Conservation (phyloP, 2,113 vertebrate genomes). For the Verasper variegatus region DNA sequence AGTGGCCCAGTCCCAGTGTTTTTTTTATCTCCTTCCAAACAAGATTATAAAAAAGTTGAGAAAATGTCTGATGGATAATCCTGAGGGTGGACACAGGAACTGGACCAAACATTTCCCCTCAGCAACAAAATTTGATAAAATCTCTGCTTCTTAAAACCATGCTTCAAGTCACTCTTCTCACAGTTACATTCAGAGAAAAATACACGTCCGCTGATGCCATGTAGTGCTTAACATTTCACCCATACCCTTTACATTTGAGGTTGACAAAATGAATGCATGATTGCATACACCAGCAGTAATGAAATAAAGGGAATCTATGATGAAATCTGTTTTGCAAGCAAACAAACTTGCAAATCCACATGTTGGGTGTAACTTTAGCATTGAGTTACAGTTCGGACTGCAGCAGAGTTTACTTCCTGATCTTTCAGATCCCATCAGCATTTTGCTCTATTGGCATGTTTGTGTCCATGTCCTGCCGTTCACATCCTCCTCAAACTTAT, state of each 20-base stretch:
- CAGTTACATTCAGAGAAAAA: conserved; percentile 48
- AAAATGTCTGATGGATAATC: neutral
- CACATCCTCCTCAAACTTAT: neutral
- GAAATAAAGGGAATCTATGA: neutral
- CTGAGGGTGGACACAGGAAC: conserved; percentile 5
- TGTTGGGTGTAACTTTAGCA: conserved; percentile 28
- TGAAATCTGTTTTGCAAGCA: neutral
- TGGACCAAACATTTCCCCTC: conserved; percentile 29
- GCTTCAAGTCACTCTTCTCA: conserved; percentile 29
- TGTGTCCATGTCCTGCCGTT: neutral
- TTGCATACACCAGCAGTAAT: neutral
- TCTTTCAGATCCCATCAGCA: neutral
- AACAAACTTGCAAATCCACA: neutral
- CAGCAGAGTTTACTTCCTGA: neutral
- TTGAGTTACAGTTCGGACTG: conserved; percentile 6
- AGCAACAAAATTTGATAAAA: conserved; percentile 16
- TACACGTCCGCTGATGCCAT: neutral
- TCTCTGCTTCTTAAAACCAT: conserved; percentile 47
- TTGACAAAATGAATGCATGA: conserved; percentile 9
- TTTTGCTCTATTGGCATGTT: conserved; percentile 2
- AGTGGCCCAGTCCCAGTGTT: conserved; percentile 25
- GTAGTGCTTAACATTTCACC: conserved; percentile 32
- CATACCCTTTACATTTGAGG: neutral
- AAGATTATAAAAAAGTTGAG: too few relatives aligned
- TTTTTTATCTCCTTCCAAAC: neutral